A percentile compares a stretch with the other conserved stretches of the same genome.
phyloP scores from a whole-genome alignment of 2,113 vertebrate species.

The Lasiurus cinereus region DNA sequence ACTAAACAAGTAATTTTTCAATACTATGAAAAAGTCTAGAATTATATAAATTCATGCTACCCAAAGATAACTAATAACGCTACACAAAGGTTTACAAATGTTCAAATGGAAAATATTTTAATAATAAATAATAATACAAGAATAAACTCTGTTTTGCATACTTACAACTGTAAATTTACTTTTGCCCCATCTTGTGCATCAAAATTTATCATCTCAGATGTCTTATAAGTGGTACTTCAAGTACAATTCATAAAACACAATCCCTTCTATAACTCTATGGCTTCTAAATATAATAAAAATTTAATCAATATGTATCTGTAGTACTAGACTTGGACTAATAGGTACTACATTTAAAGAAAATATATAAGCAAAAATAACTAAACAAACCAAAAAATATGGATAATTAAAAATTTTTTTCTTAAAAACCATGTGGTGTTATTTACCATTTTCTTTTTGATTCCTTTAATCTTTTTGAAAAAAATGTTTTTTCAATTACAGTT shows the following conservation, averaged over 20 bases:
- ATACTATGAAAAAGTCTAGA: slow-evolving; percentile 23
- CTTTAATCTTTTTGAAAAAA: not conserved
- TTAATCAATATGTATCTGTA: not conserved
- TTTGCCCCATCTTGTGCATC: not conserved
- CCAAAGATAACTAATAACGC: not conserved
- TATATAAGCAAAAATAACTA: not conserved
- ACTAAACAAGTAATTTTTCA: slow-evolving; percentile 24
- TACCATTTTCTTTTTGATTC: not conserved
- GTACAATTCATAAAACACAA: slow-evolving; percentile 49
- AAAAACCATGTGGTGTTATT: slow-evolving; percentile 29
- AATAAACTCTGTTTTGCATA: not conserved
- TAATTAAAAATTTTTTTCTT: slow-evolving; percentile 40
- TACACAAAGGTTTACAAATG: not conserved
- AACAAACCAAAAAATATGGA: slow-evolving; percentile 7
- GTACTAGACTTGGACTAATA: not conserved
- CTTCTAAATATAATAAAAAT: not conserved
- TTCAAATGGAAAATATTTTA: not conserved
- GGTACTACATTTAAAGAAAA: slow-evolving; percentile 12
- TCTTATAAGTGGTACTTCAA: slow-evolving; percentile 15
- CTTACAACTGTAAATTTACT: not conserved
- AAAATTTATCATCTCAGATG: slow-evolving; percentile 6
- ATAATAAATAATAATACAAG: no score
- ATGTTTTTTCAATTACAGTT: not conserved
- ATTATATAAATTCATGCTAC: slow-evolving; percentile 22
- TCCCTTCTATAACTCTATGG: not conserved